Base-by-base conservation (phyloP, 1,140 invertebrate species). In the Melitaea cinxia region DNA sequence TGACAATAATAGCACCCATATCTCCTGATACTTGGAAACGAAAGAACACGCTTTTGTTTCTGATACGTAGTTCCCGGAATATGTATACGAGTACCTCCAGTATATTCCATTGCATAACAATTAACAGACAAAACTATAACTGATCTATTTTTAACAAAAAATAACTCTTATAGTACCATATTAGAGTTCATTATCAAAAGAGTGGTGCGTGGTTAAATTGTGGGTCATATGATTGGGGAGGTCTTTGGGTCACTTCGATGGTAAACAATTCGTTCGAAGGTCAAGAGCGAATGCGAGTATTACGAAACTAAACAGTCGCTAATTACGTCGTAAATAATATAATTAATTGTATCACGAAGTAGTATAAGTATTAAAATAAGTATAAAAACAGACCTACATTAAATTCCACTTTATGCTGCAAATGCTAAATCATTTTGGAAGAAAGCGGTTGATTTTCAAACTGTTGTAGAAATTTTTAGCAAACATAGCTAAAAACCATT, bases 211-310 rank as follows among this genome's bases (percentile, higher is more conserved):
- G n/a, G 21, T 19, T 15, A 57, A 57, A 42, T 60, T 39, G 2
- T 60, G 47, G 57, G 37, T 45, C 50, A 62, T 30, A 30, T 62
- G 60, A 62, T 62, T 54, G 50, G 52, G 47, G 45, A 64, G 65
- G 64, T 58, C 64, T 53, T 39, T 30, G 64, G 75, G 75, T 72
- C 72, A 74, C 24, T 53, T 52, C 26, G 24, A 58, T 55, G 68
- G 72, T 68, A 77, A 79, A 79, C 68, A 77, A 72, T 68, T 72
- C 54, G 39, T 52, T 37, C 68, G n/a, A 77, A 79, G 77, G 74
- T 77, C 77, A 79, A 77, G 74, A 62, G 65, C 72, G 61, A 52
- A 53, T 54, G 33, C 55, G 26, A 70, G 55, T 42, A 54, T 14
- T 62, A 26, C 19, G 28, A n/a, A 5, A 15, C 10, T 6, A 42